These are phyloP conservation scores for Beris morrisii DNA, from an alignment of 2,888 invertebrate genomes.

Conservation along the genomic window DNA sequence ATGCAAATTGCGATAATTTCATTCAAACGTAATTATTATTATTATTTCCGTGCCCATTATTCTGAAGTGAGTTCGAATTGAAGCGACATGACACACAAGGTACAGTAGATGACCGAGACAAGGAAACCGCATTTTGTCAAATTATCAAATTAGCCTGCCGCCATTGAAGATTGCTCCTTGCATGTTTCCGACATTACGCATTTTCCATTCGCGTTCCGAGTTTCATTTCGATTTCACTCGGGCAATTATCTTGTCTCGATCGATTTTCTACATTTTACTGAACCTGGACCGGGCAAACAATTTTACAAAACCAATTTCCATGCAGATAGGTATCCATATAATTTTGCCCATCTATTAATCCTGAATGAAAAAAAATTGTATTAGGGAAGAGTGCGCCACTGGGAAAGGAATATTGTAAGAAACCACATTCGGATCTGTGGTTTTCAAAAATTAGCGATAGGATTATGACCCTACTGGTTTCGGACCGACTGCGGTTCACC, in stretches of 20 bases:
- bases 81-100: background rate
- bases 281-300: too few relatives aligned
- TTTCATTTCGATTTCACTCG: constrained; percentile 31
- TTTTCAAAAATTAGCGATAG: constrained; percentile 27
- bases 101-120: background rate
- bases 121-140: constrained; percentile 32
- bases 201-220: constrained; percentile 19
- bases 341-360: background rate
- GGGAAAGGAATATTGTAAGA: background rate
- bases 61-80: constrained; percentile 11
- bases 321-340: background rate
- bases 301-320: background rate
- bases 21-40: background rate
- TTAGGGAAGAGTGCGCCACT: background rate
- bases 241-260: constrained; percentile 31
- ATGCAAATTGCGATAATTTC: constrained; percentile 7
- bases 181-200: constrained; percentile 22
- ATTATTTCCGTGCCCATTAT: constrained; percentile 16
- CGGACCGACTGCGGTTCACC: too few relatives aligned
- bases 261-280: background rate
- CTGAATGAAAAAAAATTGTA: constrained; percentile 6
- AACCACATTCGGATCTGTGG: constrained; percentile 11
- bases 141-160: constrained; percentile 32
- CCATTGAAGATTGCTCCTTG: constrained; percentile 20
- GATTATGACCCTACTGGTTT: too few relatives aligned